phyloP scores from a whole-genome alignment of 2,113 vertebrate genomes.

The Abramis brama region DNA sequence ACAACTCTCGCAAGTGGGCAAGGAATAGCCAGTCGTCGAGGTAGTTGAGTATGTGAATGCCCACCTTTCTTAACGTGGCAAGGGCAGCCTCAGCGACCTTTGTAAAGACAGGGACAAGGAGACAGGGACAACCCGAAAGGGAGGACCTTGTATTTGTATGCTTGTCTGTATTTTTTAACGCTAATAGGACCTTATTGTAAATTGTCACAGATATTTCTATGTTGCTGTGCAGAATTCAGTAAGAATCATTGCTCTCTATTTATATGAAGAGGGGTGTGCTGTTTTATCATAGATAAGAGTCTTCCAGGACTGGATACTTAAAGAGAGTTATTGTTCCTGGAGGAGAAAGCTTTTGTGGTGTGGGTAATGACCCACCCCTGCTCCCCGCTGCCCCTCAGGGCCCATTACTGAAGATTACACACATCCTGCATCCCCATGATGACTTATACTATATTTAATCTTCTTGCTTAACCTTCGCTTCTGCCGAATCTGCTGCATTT shows the following conservation, averaged over 20 bases:
- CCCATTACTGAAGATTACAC: conserved; percentile 35
- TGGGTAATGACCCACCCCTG: conserved; percentile 27
- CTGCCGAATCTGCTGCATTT: neutral
- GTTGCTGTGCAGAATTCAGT: neutral
- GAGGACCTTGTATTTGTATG: too few species aligned
- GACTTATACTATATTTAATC: conserved; percentile 8
- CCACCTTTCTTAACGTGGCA: too few species aligned
- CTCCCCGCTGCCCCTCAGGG: conserved; percentile 38
- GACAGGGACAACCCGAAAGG: too few species aligned
- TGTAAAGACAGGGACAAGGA: too few species aligned
- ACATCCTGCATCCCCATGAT: neutral
- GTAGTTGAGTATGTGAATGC: neutral
- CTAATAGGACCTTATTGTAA: too few species aligned
- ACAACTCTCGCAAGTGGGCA: too few species aligned
- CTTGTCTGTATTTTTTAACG: too few species aligned
- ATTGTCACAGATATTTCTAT: neutral
- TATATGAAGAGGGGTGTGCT: conserved; percentile 10
- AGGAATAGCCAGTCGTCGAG: too few species aligned
- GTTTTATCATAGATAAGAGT: neutral
- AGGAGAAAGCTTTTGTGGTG: conserved; percentile 21
- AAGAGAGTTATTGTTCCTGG: conserved; percentile 38
- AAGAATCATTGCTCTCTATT: neutral
- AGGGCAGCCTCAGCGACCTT: too few species aligned
- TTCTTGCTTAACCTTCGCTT: neutral
- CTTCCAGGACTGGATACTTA: conserved; percentile 3